Evolutionary conservation across 2,797 vertebrate genomes (phyloP), one percentile per base, ranked within the genome.

Genomic region (Crypturellus tataupa): DNA sequence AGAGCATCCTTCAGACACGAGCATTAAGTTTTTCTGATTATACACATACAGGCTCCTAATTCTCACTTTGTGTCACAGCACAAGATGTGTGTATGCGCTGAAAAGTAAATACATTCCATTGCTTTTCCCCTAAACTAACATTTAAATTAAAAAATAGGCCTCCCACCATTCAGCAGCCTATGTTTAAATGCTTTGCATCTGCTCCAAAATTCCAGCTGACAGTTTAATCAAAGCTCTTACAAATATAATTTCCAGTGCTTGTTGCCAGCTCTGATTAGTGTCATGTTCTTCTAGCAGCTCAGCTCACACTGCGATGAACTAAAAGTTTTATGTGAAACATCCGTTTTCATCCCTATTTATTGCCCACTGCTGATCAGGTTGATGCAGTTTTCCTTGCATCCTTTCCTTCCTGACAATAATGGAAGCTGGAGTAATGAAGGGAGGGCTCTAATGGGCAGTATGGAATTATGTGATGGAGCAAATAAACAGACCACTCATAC

Each of bases 171-270:
- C 19, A 49, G 11, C 73, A 68, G 59, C 69, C 78, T 53, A 58
- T 47, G 55, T 89, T 89, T 76, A 84, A 87, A 47, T 20, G 71
- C 85, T 82, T 47, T 55, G 76, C 62, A 39, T 89, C 92, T 78
- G 77, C 72, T 89, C 71, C 90, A 55, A 33, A 78, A 77, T 56
- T 80, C 85, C 85, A 64, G 59, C 85, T 95, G 78, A 89, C 78
- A 40, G 64, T 33, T 68, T 60, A 77, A 91, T 91, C 89, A 89
- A 60, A 91, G 82, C 91, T 73, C 60, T 69, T 23, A 42, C 81
- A 89, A 42, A 58, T 47, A 46, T 49, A 15, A 51, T 91, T 87
- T 63, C 80, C 31, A 1, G 21, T 8, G 55, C 82, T 44, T 2
- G 44, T 72, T 90, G 87, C 83, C 89, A 85, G 63, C 89, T 59